A percentile compares a stretch with the other conserved stretches of the same genome.
Conservation (phyloP, 2,797 vertebrate species). For the Melopsittacus undulatus region DNA sequence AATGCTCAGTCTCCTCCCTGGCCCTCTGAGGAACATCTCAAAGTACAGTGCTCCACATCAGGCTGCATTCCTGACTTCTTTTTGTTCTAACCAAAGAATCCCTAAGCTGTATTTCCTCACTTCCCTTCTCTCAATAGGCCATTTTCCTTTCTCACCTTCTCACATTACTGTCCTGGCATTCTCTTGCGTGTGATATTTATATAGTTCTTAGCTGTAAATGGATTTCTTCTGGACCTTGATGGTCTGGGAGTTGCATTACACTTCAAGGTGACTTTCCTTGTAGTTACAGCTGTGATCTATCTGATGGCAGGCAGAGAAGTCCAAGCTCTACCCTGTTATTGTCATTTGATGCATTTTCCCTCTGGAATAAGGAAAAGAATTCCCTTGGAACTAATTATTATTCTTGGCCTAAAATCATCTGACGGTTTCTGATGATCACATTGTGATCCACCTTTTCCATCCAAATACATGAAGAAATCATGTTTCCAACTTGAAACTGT, state of each 20-base stretch:
- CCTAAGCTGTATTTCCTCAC: background rate
- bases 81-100: background rate
- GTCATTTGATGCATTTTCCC: background rate
- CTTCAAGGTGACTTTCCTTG: conserved; percentile 47
- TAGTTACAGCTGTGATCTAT: background rate
- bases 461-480: background rate
- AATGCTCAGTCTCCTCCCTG: background rate
- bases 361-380: background rate
- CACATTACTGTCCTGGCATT: background rate
- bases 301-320: background rate
- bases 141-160: conserved; percentile 4
- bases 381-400: background rate
- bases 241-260: conserved; percentile 38
- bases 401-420: background rate
- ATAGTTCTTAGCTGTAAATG: conserved; percentile 27
- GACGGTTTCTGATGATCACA: background rate
- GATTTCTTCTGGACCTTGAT: conserved; percentile 31
- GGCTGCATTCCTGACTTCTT: background rate
- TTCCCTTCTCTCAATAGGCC: background rate
- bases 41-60: background rate
- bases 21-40: background rate
- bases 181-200: conserved; percentile 12
- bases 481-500: background rate
- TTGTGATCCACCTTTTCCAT: background rate
- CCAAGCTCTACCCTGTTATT: background rate